phyloP scores from a whole-genome alignment of 2,888 invertebrate genomes.

The Alitta virens region DNA sequence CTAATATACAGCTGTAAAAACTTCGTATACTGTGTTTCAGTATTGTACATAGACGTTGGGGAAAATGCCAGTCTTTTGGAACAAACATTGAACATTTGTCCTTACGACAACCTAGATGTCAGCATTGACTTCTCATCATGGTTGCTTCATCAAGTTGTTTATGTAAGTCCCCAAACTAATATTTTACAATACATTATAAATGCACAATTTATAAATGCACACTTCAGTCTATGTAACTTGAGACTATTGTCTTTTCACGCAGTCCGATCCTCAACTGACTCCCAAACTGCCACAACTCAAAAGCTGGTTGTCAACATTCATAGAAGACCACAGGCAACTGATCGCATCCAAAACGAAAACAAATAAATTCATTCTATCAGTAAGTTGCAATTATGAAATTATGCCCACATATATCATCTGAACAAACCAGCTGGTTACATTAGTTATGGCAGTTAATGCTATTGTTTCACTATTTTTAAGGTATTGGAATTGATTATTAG shows the following conservation, averaged over 20 bases:
- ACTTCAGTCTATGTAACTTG: background rate
- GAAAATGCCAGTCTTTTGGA: constrained; percentile 4
- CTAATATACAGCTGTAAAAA: too few species aligned
- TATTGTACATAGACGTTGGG: constrained; percentile 6
- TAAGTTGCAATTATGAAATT: too few species aligned
- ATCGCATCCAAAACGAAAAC: background rate
- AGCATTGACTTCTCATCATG: constrained; percentile 3
- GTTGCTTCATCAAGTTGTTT: background rate
- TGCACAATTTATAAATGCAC: too few species aligned
- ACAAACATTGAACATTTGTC: background rate
- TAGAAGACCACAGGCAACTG: background rate
- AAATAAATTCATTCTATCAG: constrained; percentile 6
- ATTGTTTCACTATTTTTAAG: too few species aligned
- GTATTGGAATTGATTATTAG: too few species aligned
- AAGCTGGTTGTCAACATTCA: constrained; percentile 2
- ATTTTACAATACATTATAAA: too few species aligned
- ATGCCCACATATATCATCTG: too few species aligned
- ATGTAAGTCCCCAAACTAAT: too few species aligned
- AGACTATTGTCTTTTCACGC: background rate
- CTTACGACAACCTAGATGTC: background rate
- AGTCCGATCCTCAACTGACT: constrained; percentile 1
- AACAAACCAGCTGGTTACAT: too few species aligned
- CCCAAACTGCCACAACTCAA: background rate
- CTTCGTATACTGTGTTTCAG: background rate
- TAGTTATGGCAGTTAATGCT: too few species aligned